These are phyloP conservation scores for Cyanocitta stelleri DNA, from an alignment of 2,113 vertebrate genomes.

Conservation along the genomic window DNA sequence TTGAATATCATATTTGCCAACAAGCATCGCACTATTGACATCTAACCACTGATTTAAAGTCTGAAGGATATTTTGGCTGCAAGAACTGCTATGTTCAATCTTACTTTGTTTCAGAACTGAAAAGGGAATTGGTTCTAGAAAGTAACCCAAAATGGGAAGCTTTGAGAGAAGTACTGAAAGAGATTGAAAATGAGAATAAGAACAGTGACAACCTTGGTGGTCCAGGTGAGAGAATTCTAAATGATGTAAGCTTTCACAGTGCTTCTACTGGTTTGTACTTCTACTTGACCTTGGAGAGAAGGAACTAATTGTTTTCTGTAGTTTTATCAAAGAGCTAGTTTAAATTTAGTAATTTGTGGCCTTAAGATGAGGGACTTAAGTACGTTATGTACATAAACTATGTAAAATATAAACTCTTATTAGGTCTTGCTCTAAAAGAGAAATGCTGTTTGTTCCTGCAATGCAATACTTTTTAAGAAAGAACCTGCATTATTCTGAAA, in stretches of 20 bases:
- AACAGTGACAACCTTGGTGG: conserved; percentile 81
- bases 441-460: background rate
- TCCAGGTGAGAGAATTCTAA: conserved; percentile 70
- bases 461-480: background rate
- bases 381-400: background rate
- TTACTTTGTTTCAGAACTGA: conserved; percentile 74
- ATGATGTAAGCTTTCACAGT: background rate
- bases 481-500: background rate
- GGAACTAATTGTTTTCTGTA: background rate
- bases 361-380: background rate
- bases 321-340: background rate
- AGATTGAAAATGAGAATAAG: conserved; percentile 91
- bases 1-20: background rate
- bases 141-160: conserved; percentile 95
- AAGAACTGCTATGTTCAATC: background rate
- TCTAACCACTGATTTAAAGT: background rate
- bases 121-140: conserved; percentile 87
- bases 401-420: background rate
- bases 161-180: conserved; percentile 86
- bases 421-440: background rate
- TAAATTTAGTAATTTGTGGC: background rate
- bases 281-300: background rate
- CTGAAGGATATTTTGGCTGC: background rate
- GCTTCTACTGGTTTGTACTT: background rate
- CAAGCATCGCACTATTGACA: background rate